Evolutionary conservation across 1,140 invertebrate genomes (phyloP), one percentile per base, ranked within the genome.

Genomic region (Oreohelix idahoensis): DNA sequence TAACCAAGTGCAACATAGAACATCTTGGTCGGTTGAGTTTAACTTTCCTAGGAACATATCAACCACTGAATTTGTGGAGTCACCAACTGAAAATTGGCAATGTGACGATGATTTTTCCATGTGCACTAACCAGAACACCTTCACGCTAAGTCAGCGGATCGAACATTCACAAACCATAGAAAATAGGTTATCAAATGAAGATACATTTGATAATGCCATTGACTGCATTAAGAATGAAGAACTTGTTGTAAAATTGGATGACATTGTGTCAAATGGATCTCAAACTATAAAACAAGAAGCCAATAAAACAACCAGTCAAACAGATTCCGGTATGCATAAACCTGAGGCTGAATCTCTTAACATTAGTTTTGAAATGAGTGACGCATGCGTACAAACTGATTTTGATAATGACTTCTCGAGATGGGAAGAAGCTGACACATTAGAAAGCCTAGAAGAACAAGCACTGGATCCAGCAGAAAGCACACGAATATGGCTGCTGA

Each of bases 401-500:
- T 82, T 82, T 63, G 49, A 74, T 49, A 45, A 74, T 29, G 80
- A 82, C 1, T 82, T 82, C 42, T 53, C 17, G 0, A 69, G 45
- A 32, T 82, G 80, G 80, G 80, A 82, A 1, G 71, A 58, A n/a
- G 17, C 17, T 23, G 71, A 75, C 45, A n/a, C 26, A 4, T 49
- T 74, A 13, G 80, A 51, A 10, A 5, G 38, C 39, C 26, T 74
- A 10, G 70, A 82, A 29, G 70, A 82, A 5, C 39, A 42, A 38
- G 79, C 66, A 38, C n/a, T 82, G 35, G 80, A 82, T 63, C 70
- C 80, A 2, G 69, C 51, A 75, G 80, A 82, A 23, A 74, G 49
- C 45, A 82, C 80, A 39, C 42, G 80, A 2, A 32, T 51, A 13
- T 82, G 80, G 80, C n/a, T 82, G 11, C 35, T 82, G 32, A 74